Percentiles rank a stretch among this genome's conserved stretches.
These are phyloP conservation scores for Drosophila pachea DNA, from an alignment of 1,140 invertebrate species.

Conservation along the genomic window DNA sequence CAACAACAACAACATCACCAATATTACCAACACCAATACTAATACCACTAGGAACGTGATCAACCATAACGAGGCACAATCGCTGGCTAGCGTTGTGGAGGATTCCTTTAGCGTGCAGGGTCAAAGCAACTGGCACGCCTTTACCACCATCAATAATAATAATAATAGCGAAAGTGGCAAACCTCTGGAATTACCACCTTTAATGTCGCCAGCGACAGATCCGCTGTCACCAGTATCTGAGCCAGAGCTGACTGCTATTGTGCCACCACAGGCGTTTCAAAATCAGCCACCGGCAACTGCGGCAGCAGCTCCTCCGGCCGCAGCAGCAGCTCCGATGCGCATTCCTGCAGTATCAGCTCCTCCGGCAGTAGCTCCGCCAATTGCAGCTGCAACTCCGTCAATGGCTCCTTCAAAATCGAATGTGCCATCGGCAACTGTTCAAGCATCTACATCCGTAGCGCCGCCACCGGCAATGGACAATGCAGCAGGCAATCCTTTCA, in stretches of 20 bases:
- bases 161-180: constrained; percentile 14
- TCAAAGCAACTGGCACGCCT: constrained; percentile 78
- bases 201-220: constrained; percentile 24
- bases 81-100: constrained; percentile 48
- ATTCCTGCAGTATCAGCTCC: constrained; percentile 16
- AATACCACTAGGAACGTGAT: constrained; percentile 30
- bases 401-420: neutral
- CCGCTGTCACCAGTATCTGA: constrained; percentile 38
- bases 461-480: constrained; percentile 22
- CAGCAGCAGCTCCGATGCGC: constrained; percentile 18
- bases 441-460: constrained; percentile 11
- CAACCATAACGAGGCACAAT: constrained; percentile 31
- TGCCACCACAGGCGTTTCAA: constrained; percentile 69
- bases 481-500: constrained; percentile 70
- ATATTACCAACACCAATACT: constrained; percentile 10
- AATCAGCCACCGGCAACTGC: constrained; percentile 51
- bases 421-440: neutral
- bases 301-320: constrained; percentile 7
- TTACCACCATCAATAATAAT: constrained; percentile 29
- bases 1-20: constrained; percentile 32
- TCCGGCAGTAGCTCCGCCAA: neutral
- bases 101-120: constrained; percentile 76
- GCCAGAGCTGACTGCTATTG: constrained; percentile 59
- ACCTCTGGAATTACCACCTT: constrained; percentile 36
- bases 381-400: constrained; percentile 1